Evolutionary conservation across 1,140 invertebrate genomes (phyloP).

Genomic region (Maconellicoccus hirsutus): DNA sequence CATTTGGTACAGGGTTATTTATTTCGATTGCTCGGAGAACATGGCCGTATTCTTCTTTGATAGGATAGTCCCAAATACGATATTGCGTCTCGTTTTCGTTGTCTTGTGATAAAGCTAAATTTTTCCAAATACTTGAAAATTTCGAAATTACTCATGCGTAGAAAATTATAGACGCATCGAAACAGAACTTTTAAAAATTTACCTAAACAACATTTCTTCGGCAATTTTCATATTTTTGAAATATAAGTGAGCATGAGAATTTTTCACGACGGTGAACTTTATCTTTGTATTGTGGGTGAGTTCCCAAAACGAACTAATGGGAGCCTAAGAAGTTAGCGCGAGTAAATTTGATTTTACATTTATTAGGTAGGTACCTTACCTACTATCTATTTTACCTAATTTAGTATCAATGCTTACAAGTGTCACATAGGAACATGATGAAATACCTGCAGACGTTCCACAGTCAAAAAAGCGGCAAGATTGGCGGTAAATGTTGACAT

Average conservation of each 20-base stretch:
- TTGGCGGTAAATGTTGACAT: slow-evolving; percentile 93
- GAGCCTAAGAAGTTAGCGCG: slow-evolving; percentile 42
- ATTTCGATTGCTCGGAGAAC: slow-evolving; percentile 71
- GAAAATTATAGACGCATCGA: no score
- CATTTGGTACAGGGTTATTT: slow-evolving; percentile 53
- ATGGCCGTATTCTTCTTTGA: slow-evolving; percentile 78
- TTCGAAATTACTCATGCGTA: background rate
- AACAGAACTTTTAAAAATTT: slow-evolving; percentile 28
- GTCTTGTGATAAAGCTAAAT: slow-evolving; percentile 67
- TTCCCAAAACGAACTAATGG: slow-evolving; percentile 77
- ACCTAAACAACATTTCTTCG: slow-evolving; percentile 77
- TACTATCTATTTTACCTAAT: no score
- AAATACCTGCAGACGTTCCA: slow-evolving; percentile 89
- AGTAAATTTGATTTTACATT: no score
- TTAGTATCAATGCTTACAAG: no score
- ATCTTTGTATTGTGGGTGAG: slow-evolving; percentile 74
- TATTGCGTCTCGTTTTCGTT: slow-evolving; percentile 56
- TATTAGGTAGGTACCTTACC: no score
- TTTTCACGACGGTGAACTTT: slow-evolving; percentile 78
- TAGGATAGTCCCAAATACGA: slow-evolving; percentile 86
- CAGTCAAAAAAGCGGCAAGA: slow-evolving; percentile 89
- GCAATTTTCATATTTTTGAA: slow-evolving; percentile 86
- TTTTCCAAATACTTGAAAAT: slow-evolving; percentile 64
- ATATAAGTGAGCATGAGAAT: slow-evolving; percentile 67
- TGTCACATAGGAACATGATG: no score